Conservation (phyloP, 2,113 vertebrate genomes). For the Vidua chalybeata region DNA sequence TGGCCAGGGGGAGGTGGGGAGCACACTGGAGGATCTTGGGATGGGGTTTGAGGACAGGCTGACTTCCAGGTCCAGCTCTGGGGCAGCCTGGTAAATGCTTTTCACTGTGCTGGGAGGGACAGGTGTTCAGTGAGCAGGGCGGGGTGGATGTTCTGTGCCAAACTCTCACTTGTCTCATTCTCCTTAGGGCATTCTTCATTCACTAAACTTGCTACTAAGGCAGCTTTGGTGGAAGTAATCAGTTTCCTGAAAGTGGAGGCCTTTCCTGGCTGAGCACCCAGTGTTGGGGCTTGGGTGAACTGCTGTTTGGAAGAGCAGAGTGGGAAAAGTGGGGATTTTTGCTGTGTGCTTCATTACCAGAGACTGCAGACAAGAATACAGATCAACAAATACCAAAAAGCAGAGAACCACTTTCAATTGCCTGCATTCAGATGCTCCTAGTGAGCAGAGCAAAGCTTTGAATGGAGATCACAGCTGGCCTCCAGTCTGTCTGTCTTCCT, state of each 20-base stretch:
- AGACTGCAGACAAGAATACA: accelerated
- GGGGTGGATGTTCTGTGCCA: background rate
- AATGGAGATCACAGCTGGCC: background rate
- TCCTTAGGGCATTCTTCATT: constrained; percentile 15
- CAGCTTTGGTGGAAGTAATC: background rate
- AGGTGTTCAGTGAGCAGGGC: background rate
- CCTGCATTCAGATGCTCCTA: background rate
- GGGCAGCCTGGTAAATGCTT: background rate
- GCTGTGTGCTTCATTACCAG: background rate
- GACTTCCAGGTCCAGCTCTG: background rate
- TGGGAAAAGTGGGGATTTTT: background rate
- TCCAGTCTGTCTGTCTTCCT: background rate
- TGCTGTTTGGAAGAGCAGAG: background rate
- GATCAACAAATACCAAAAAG: background rate
- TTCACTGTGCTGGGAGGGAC: constrained; percentile 3
- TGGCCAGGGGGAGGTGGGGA: background rate
- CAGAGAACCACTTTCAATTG: background rate
- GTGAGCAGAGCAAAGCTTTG: background rate
- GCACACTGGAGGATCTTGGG: background rate
- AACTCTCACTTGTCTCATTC: constrained; percentile 16
- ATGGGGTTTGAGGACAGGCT: background rate
- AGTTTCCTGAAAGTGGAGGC: background rate
- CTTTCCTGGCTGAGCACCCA: background rate
- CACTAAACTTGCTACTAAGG: background rate
- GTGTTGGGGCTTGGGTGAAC: background rate